Evolutionary conservation across 1,140 invertebrate genomes (phyloP).

Genomic region (Drosophila asahinai): DNA sequence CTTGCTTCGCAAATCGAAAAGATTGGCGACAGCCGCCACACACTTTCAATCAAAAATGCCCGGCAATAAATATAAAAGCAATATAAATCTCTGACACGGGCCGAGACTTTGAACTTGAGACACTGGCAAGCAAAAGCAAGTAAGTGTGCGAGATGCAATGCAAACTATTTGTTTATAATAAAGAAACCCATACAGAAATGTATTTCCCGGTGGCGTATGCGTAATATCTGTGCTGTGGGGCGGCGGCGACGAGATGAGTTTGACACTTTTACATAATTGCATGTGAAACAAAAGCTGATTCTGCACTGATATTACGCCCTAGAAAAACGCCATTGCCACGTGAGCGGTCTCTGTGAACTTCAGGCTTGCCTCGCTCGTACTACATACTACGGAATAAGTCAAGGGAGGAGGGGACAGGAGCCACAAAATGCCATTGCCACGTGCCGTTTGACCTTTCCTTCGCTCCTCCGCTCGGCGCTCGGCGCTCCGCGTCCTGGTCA

Average conservation of each 20-base stretch:
- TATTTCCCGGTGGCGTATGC: conserved; percentile 42
- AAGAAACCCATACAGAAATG: background rate
- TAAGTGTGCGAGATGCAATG: conserved; percentile 9
- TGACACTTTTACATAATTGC: conserved; percentile 60
- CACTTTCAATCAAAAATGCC: conserved; percentile 33
- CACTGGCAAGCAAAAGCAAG: background rate
- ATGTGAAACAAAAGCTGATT: conserved; percentile 37
- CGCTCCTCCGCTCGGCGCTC: background rate
- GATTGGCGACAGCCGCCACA: conserved; percentile 8
- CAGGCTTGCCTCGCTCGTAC: conserved; percentile 14
- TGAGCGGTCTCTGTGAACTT: conserved; percentile 46
- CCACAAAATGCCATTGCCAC: conserved; percentile 62
- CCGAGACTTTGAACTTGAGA: conserved; percentile 49
- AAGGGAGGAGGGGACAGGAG: background rate
- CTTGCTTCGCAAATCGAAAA: background rate
- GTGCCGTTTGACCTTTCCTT: conserved; percentile 72
- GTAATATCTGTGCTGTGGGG: conserved; percentile 31
- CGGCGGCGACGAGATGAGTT: conserved; percentile 16
- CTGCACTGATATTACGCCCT: conserved; percentile 39
- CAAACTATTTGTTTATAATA: conserved; percentile 43
- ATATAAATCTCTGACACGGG: background rate
- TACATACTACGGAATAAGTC: conserved; percentile 2
- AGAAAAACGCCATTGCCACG: conserved; percentile 54
- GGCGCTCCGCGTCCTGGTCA: conserved; percentile 13
- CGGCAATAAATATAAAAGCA: conserved; percentile 21